Percentiles rank a stretch among this genome's conserved stretches.
phyloP scores from a whole-genome alignment of 2,113 vertebrate genomes.

The Phoxinus phoxinus region DNA sequence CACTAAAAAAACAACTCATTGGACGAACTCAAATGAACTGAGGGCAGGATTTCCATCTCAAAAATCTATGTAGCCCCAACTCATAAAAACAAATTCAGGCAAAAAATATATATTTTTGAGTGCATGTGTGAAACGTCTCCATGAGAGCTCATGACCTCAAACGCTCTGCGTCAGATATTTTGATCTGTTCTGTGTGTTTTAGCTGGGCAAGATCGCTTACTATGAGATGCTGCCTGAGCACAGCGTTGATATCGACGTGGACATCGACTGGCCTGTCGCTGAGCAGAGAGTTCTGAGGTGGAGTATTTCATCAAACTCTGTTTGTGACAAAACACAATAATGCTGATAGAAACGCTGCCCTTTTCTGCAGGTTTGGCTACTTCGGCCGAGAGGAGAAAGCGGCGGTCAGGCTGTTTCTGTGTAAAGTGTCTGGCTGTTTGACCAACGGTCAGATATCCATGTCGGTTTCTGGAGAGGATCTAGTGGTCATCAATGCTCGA shows the following conservation, averaged over 20 bases:
- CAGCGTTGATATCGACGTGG: conserved; percentile 95
- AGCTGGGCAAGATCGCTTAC: conserved; percentile 81
- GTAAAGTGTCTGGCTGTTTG: conserved; percentile 85
- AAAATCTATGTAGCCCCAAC: no score
- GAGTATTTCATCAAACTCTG: background rate
- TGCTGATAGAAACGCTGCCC: background rate
- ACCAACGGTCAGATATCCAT: conserved; percentile 84
- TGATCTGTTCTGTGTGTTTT: conserved; percentile 69
- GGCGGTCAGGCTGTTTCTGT: conserved; percentile 85
- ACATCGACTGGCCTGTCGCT: conserved; percentile 97
- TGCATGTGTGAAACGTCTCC: no score
- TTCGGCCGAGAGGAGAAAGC: conserved; percentile 82
- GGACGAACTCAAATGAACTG: no score
- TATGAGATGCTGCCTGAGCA: conserved; percentile 93
- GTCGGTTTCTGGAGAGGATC: conserved; percentile 81
- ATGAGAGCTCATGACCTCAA: no score
- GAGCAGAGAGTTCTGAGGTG: conserved; percentile 93
- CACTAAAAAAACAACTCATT: no score
- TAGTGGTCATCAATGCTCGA: conserved; percentile 80
- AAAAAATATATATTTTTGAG: no score
- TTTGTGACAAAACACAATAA: background rate
- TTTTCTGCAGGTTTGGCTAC: conserved; percentile 86
- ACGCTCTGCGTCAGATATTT: no score
- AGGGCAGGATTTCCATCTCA: no score
- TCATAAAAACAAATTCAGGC: no score